phyloP scores from a whole-genome alignment of 2,888 invertebrate species.

The Meiosimyza platycephala region DNA sequence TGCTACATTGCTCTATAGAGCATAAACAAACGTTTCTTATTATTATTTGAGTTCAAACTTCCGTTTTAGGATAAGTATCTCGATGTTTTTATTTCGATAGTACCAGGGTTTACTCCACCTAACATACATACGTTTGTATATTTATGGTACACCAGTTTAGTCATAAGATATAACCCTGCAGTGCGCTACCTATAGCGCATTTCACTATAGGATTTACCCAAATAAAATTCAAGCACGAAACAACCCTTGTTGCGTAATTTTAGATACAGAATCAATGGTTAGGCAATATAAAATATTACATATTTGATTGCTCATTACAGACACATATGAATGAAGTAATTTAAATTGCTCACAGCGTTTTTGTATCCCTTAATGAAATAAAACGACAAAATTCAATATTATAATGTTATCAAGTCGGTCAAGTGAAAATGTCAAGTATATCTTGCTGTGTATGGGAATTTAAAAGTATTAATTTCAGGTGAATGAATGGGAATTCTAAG shows the following conservation, averaged over 20 bases:
- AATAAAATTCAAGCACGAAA: background rate
- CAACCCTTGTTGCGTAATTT: background rate
- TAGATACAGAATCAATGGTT: background rate
- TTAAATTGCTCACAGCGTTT: background rate
- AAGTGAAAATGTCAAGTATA: slow-evolving; percentile 32
- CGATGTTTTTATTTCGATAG: too few species aligned
- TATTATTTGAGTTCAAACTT: too few species aligned
- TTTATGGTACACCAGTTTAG: background rate
- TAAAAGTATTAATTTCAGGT: slow-evolving; percentile 27
- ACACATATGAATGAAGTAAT: background rate
- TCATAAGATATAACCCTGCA: background rate
- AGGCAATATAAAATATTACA: background rate
- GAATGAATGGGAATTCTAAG: slow-evolving; percentile 35
- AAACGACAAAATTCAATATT: slow-evolving; percentile 20
- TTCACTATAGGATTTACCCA: background rate
- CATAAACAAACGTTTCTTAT: too few species aligned
- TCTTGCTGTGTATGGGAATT: slow-evolving; percentile 37
- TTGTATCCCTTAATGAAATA: slow-evolving; percentile 19
- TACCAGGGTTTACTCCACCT: too few species aligned
- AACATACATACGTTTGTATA: background rate
- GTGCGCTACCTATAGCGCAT: background rate
- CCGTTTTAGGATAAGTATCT: too few species aligned
- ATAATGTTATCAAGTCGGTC: slow-evolving; percentile 31
- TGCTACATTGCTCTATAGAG: too few species aligned
- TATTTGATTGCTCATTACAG: slow-evolving; percentile 9